phyloP scores from a whole-genome alignment of 2,797 vertebrate species.

The Manis crassicaudata region DNA sequence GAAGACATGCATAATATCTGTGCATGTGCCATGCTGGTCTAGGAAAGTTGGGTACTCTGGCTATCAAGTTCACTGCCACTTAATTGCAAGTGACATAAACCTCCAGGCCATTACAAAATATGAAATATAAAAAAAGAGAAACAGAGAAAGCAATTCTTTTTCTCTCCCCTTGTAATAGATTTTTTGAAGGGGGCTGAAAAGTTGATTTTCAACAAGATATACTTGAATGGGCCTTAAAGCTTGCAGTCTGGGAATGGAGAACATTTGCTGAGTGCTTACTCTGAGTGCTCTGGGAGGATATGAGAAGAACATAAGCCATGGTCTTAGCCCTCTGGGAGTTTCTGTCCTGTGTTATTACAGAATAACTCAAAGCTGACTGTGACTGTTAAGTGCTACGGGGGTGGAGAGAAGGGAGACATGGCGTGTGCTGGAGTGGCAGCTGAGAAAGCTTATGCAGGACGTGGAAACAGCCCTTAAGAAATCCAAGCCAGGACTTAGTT shows the following conservation, averaged over 20 bases:
- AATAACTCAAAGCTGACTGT: not conserved
- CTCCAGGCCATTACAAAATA: conserved; percentile 29
- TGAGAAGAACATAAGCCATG: not conserved
- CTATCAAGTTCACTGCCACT: conserved; percentile 42
- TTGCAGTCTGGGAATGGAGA: conserved; percentile 29
- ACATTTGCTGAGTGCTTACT: conserved; percentile 1
- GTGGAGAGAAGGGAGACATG: not conserved
- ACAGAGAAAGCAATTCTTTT: not conserved
- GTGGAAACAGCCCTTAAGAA: not conserved
- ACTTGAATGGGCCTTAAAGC: conserved; percentile 38
- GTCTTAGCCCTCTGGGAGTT: conserved; percentile 39
- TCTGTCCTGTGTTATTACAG: conserved; percentile 31
- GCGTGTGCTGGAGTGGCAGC: not conserved
- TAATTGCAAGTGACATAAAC: conserved; percentile 62
- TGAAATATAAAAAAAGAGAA: conserved; percentile 42
- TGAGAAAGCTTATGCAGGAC: conserved; percentile 13
- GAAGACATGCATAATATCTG: conserved; percentile 38
- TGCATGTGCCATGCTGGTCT: conserved; percentile 25
- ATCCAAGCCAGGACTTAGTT: not conserved
- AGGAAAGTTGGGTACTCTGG: conserved; percentile 31
- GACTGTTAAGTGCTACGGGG: not conserved
- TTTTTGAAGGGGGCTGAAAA: conserved; percentile 30
- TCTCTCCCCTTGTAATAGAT: not conserved
- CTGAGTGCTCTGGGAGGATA: not conserved
- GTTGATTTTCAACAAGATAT: conserved; percentile 60